Base-by-base conservation (phyloP, 1,140 invertebrate species). In the Drosophila elegans region DNA sequence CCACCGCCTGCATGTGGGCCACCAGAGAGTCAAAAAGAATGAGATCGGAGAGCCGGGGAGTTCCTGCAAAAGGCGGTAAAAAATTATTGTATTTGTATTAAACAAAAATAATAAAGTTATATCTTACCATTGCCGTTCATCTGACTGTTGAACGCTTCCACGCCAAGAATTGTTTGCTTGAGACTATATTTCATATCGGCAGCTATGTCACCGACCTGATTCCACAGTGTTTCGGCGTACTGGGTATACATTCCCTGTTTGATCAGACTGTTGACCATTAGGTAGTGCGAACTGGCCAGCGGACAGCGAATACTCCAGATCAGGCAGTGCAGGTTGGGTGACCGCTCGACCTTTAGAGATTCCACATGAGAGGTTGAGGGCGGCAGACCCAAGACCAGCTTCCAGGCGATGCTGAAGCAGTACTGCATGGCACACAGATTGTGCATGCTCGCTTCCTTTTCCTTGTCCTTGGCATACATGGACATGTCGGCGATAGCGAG, bases 281-380 rank as follows among this genome's bases (percentile, higher is more conserved):
- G 54, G 57, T 92, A 91, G 36, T 92, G 86, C 7, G 91, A 80
- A 9, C 32, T 71, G 57, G 78, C 32, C 53, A 89, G 49, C 0
- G 92, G 91, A 12, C 80, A 89, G 41, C 91, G 91, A 27, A 92
- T 90, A 46, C 93, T 90, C 95, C 94, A 94, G 0, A 94, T 72
- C 2, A 94, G 73, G 1, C 94, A 93, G 82, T 94, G 94, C 9
- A 94, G 89, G 60, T 94, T 93, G 25, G 94, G 91, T 72, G 69
- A 57, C 74, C 93, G 69, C 10, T 92, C 91, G 0, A 48, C 93
- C 91, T 96, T 95, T 44, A 98, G 93, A 42, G 95, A 94, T 84
- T 97, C 96, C 92, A 99, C 95, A 82, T 97, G 97, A 6, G 96
- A 94, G 1, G 97, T 96, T 1, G 97, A 98, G 1, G 98, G 98